phyloP scores from a whole-genome alignment of 2,888 invertebrate genomes.

The Eristalinus aeneus region DNA sequence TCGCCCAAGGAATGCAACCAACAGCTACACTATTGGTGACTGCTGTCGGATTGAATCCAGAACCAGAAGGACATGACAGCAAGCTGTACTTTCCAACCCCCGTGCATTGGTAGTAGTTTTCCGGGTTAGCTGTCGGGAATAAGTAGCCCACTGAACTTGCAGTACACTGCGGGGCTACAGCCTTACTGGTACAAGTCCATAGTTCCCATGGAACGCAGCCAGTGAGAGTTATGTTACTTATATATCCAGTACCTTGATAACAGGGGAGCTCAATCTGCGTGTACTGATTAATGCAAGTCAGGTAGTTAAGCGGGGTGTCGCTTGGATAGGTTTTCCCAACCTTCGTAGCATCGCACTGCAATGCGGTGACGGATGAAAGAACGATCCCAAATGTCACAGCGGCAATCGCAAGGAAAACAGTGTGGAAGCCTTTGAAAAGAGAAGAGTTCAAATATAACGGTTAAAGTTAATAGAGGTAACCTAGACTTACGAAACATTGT shows the following conservation, averaged over 20 bases:
- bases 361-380: background rate
- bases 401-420: background rate
- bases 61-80: background rate
- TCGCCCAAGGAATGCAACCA: constrained; percentile 14
- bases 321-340: constrained; percentile 17
- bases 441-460: background rate
- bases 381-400: background rate
- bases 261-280: constrained; percentile 16
- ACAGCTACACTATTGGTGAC: background rate
- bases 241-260: background rate
- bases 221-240: constrained; percentile 6
- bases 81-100: background rate
- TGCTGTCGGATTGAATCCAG: background rate
- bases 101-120: constrained; percentile 5
- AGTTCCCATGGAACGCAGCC: constrained; percentile 41
- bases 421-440: background rate
- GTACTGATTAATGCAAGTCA: background rate
- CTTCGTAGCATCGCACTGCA: background rate
- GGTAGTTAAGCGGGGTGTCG: background rate
- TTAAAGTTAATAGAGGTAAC: background rate
- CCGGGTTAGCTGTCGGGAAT: constrained; percentile 4
- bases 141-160: background rate
- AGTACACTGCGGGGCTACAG: constrained; percentile 1
- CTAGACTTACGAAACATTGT: constrained; percentile 38
- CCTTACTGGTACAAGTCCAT: constrained; percentile 35